Base-by-base conservation (phyloP, 2,888 invertebrate genomes). In the Dastarcus helophoroides region DNA sequence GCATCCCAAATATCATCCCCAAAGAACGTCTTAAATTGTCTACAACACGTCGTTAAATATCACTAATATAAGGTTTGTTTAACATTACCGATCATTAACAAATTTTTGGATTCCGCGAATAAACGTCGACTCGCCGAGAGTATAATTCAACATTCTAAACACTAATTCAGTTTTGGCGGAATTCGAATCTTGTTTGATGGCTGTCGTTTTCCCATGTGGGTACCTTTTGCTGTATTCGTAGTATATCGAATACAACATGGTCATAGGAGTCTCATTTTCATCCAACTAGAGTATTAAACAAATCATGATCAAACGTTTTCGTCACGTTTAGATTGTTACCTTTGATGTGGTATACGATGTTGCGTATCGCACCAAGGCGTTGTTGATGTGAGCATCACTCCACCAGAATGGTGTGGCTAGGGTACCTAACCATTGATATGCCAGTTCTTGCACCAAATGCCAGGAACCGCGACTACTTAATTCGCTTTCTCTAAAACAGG, bases 61-160 rank as follows among this genome's bases (percentile, higher is more conserved):
- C n/a, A n/a, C n/a, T n/a, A n/a, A n/a, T n/a, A 19, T 3, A 14
- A 26, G 14, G 14, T 9, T 28, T 12, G 26, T 9, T 14, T 14
- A 12, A 10, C 8, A 27, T 47, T 56, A 68, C 71, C 73, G 70
- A 37, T 73, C 68, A 5, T 69, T 64, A 50, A 85, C 68, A 50
- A 84, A 81, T 45, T 69, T 69, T 44, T 73, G 69, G 33, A 85
- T 56, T 2, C 84, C 88, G 24, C 69, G 69, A 50, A 70, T 75
- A 55, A 94, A 88, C 0, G 79, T 75, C 1, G 70, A 65, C 32
- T 75, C 76, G 3, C 89, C 86, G 4, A 91, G 64, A 1, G 86
- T 85, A 44, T 79, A 80, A 53, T 86, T 81, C 51, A 94, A 73
- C 91, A 93, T 94, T 14, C 91, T 68, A 56, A 94, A 83, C 6